Evolutionary conservation across 2,888 invertebrate genomes (phyloP).

Genomic region (Rhaphigaster nebulosa): DNA sequence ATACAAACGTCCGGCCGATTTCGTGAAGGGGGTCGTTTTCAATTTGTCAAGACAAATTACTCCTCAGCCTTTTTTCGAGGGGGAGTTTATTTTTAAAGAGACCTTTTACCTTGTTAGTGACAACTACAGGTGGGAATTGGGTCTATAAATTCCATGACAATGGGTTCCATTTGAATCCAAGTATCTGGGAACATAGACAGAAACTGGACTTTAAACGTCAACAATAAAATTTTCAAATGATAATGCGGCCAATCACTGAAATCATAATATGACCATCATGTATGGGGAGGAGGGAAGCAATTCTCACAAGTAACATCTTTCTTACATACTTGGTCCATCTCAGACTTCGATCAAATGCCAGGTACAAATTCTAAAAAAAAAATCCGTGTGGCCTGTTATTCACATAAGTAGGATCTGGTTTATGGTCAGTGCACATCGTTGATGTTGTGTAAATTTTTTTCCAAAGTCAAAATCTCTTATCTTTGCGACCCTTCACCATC

Average conservation of each 20-base stretch:
- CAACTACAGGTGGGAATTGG: background rate
- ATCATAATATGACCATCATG: background rate
- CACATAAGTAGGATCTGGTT: no score
- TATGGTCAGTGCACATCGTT: no score
- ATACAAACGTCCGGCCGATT: constrained; percentile 21
- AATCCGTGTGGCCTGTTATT: no score
- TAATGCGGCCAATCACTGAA: background rate
- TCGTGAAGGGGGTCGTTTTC: constrained; percentile 26
- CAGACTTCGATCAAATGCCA: background rate
- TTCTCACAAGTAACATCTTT: no score
- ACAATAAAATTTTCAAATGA: background rate
- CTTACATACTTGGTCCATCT: background rate
- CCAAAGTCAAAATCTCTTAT: no score
- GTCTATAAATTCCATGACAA: background rate
- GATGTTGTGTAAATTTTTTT: no score
- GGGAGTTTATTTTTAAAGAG: constrained; percentile 46
- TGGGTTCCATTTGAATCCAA: background rate
- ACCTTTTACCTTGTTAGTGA: constrained; percentile 39
- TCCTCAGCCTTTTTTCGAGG: background rate
- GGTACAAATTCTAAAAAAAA: no score
- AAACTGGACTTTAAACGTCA: no score
- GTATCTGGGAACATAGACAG: background rate
- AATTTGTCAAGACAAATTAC: constrained; percentile 57
- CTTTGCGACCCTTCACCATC: no score
- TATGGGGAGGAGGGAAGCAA: no score